Base-by-base conservation (phyloP, 2,113 vertebrate species). In the Takifugu flavidus region DNA sequence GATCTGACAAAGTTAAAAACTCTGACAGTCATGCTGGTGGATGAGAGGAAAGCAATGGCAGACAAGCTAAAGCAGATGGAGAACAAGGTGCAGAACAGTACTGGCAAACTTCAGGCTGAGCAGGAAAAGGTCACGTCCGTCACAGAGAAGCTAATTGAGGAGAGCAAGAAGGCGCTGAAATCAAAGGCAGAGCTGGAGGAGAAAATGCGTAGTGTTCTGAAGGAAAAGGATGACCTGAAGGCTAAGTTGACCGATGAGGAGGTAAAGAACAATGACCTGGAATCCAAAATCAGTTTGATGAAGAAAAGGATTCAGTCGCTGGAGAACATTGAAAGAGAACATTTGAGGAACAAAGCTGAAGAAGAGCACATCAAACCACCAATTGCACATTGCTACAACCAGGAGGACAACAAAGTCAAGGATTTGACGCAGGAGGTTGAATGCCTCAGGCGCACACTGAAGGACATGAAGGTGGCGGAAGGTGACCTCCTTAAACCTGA, bases 331-430 rank as follows among this genome's bases (percentile, higher is more conserved):
- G 96, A 98, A 78, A 93, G 94, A 77, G 96, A 98, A 49, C 89
- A 93, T 62, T 75, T 95, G 56, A 95, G 94, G 84, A 95, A 82
- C 85, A 97, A 95, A 89, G 76, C 90, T 27, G 98, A 95, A 82
- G 91, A 92, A 76, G 96, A 98, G 26, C 78, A 86, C 56, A 82
- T 82, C 64, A 98, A 92, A 79, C 82, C 87, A 3, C 92, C 92
- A 45, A 75, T 81, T 28, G 82, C 88, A 53, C 89, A 94, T 72
- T 78, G 73, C 58, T 89, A 89, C 75, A 94, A 96, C 62, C 94
- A 96, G 57, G 96, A 98, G 76, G 95, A 98, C 85, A 98, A 96
- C 86, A 97, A 95, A 87, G 92, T 99, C 42, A 95, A 94, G 88
- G 95, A 98, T 62, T 89, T 99, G 80, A 94, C 94, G 13, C 94